Percentiles rank a stretch among this genome's conserved stretches.
phyloP scores from a whole-genome alignment of 2,113 vertebrate species.

The Pionites leucogaster region DNA sequence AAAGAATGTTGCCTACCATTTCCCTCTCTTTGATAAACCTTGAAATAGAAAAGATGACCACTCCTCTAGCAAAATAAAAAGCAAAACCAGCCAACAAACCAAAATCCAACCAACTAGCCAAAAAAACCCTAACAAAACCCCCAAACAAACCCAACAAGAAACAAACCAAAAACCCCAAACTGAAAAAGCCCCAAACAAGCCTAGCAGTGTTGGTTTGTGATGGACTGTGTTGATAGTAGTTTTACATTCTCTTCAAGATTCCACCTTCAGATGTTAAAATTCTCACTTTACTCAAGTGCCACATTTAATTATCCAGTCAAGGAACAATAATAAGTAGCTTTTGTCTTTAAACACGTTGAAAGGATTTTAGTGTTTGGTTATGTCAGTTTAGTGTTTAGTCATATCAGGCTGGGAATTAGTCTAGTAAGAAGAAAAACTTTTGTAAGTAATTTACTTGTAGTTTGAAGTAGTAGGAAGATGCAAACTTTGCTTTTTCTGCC shows the following conservation, averaged over 20 bases:
- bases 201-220: background rate
- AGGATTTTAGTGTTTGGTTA: background rate
- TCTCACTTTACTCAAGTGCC: background rate
- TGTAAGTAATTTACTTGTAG: background rate
- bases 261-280: background rate
- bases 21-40: background rate
- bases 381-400: background rate
- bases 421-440: background rate
- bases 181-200: fast-evolving
- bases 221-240: background rate
- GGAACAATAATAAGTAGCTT: background rate
- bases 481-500: background rate
- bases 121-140: background rate
- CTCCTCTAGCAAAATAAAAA: background rate
- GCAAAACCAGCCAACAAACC: background rate
- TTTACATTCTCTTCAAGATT: background rate
- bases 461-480: background rate
- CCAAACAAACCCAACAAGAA: background rate
- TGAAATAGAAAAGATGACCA: background rate
- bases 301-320: background rate
- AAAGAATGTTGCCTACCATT: background rate
- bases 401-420: background rate
- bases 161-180: background rate
- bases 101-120: background rate
- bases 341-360: background rate